Evolutionary conservation across 2,113 vertebrate genomes (phyloP).

Genomic region (Cephalopholis sonnerati): DNA sequence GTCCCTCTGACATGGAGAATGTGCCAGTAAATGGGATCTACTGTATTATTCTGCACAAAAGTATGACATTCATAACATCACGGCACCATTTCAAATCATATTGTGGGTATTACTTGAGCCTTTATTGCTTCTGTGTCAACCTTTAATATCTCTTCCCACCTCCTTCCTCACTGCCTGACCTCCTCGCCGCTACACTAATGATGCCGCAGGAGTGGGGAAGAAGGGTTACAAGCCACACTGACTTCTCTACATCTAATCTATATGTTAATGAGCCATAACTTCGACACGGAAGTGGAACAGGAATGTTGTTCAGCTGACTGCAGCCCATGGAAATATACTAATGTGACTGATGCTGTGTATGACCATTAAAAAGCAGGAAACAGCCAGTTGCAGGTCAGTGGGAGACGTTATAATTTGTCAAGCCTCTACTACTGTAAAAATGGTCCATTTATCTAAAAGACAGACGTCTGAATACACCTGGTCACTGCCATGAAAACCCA

Average conservation of each 20-base stretch:
- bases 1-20: neutral
- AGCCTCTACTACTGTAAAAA: slow-evolving; percentile 22
- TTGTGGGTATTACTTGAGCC: neutral
- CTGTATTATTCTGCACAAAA: slow-evolving; percentile 10
- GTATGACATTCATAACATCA: neutral
- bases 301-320: slow-evolving; percentile 11
- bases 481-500: slow-evolving; percentile 6
- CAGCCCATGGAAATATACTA: slow-evolving; percentile 13
- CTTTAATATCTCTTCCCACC: slow-evolving; percentile 19
- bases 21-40: neutral
- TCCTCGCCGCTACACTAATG: slow-evolving; percentile 57
- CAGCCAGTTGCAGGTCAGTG: slow-evolving; percentile 7
- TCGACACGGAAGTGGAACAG: slow-evolving; percentile 14
- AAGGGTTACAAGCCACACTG: slow-evolving; percentile 53
- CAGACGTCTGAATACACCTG: neutral
- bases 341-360: neutral
- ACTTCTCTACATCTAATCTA: slow-evolving; percentile 66
- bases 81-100: slow-evolving; percentile 17
- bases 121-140: slow-evolving; percentile 28
- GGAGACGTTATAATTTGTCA: slow-evolving; percentile 24
- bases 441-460: slow-evolving; percentile 31
- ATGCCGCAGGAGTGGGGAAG: slow-evolving; percentile 81
- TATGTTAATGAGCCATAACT: slow-evolving; percentile 70
- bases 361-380: slow-evolving; percentile 29
- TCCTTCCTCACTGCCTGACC: slow-evolving; percentile 9